Base-by-base conservation (phyloP, 2,113 vertebrate species). In the Serinus canaria region DNA sequence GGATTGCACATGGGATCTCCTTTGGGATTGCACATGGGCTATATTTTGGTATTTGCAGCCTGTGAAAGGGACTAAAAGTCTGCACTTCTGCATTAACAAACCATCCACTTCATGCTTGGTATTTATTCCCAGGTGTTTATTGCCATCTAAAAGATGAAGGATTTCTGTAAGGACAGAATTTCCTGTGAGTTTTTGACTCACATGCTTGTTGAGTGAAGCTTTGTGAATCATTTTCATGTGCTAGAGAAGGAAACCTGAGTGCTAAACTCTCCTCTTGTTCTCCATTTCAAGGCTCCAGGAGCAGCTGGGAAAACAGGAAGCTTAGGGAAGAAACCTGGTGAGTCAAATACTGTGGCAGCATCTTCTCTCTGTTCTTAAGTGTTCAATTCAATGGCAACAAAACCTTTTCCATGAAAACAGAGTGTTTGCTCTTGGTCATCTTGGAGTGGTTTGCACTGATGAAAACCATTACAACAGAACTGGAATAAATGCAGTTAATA, bases 311-410 rank as follows among this genome's bases (percentile, higher is more conserved):
- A 99, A 98, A 98, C 99, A 0, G 99, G 99, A 94, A 99, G 99
- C 95, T 98, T 99, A 95, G 99, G 99, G 93, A 99, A 99, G 98
- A 99, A 99, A 97, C 99, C 99, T 98, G 99, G 99, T 99, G 95
- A 98, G 98, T 98, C 75, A 41, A 83, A 59, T n/a, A 37, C 58
- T 94, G 83, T 59, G 67, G n/a, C 78, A 95, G 46, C 86, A 75
- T 87, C 88, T 93, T 94, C 35, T 83, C 88, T 94, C 72, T 91
- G n/a, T 89, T 60, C 91, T 63, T 87, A 56, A 94, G 27, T 37
- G 79, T 58, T 89, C 56, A 24, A 49, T 76, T 94, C 62, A 81
- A 14, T 82, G 46, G 44, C 37, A 87, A 35, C 46, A 44, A 46
- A 56, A 23, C 46, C 15, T 92, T 83, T 60, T 13, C 67, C 13